Percentiles rank a stretch among this genome's conserved stretches.
Evolutionary conservation across 2,888 invertebrate genomes (phyloP).

Genomic region (Esperia sulphurella): DNA sequence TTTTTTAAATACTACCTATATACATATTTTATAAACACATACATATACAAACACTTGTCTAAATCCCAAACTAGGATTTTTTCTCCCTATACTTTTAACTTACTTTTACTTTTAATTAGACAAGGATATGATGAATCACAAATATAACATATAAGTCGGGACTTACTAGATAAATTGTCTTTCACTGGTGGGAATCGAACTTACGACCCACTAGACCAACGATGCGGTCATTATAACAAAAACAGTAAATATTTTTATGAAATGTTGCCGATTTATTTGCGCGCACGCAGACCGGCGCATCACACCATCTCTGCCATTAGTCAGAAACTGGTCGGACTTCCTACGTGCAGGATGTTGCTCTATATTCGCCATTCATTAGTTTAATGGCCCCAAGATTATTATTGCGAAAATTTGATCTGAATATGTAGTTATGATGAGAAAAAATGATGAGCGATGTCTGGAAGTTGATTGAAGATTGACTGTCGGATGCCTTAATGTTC

Average conservation of each 20-base stretch:
- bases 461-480: not conserved
- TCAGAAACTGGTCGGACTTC: slow-evolving; percentile 67
- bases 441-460: not conserved
- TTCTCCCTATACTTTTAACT: too few species aligned
- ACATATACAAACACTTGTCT: too few species aligned
- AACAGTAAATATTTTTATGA: not conserved
- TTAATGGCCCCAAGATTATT: slow-evolving; percentile 60
- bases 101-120: too few species aligned
- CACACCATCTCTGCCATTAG: slow-evolving; percentile 64
- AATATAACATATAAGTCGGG: too few species aligned
- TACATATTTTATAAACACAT: too few species aligned
- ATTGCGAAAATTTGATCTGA: slow-evolving; percentile 51
- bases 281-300: slow-evolving; percentile 13
- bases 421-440: not conserved
- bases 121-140: too few species aligned
- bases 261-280: slow-evolving; percentile 15
- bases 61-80: too few species aligned
- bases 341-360: slow-evolving; percentile 72
- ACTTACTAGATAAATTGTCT: too few species aligned
- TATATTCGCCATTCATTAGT: slow-evolving; percentile 68
- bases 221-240: too few species aligned
- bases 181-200: too few species aligned
- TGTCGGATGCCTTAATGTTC: not conserved
- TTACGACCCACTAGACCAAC: too few species aligned
- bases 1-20: not conserved